These are phyloP conservation scores for Pseudococcus viburni DNA, from an alignment of 2,888 invertebrate genomes.

Conservation along the genomic window DNA sequence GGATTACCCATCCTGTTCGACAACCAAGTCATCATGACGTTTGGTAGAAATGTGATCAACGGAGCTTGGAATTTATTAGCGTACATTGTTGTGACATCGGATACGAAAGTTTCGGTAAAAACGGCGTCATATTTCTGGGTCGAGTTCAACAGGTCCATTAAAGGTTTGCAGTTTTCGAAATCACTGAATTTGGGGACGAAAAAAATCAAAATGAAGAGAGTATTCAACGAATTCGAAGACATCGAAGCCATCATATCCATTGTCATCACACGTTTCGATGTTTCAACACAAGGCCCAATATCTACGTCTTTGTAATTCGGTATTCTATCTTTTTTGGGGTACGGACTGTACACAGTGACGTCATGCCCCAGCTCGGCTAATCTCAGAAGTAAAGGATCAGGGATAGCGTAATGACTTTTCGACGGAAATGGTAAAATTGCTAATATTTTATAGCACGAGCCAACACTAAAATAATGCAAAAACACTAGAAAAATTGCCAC, in stretches of 20 bases:
- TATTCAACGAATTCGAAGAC: not conserved
- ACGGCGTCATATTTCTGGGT: constrained; percentile 64
- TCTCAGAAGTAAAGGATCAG: constrained; percentile 60
- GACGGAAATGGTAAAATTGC: constrained; percentile 66
- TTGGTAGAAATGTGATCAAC: constrained; percentile 52
- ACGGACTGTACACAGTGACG: constrained; percentile 65
- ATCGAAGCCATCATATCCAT: not conserved
- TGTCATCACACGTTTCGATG: not conserved
- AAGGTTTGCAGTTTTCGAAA: not conserved
- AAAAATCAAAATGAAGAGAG: not conserved
- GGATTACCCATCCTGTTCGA: constrained; percentile 48
- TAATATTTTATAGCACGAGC: constrained; percentile 59
- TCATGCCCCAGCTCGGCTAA: constrained; percentile 67
- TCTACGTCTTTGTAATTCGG: constrained; percentile 58
- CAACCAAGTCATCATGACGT: constrained; percentile 60
- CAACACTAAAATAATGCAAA: not conserved
- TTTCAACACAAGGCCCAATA: constrained; percentile 13
- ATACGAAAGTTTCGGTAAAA: constrained; percentile 62
- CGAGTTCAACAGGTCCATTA: constrained; percentile 38
- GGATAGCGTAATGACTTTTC: constrained; percentile 67
- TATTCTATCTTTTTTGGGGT: constrained; percentile 28
- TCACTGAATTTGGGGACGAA: not conserved
- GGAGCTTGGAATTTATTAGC: constrained; percentile 44
- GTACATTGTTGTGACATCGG: constrained; percentile 62
- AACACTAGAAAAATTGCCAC: not conserved